Evolutionary conservation across 2,113 vertebrate species (phyloP).

Genomic region (Notarius lentiginosus): DNA sequence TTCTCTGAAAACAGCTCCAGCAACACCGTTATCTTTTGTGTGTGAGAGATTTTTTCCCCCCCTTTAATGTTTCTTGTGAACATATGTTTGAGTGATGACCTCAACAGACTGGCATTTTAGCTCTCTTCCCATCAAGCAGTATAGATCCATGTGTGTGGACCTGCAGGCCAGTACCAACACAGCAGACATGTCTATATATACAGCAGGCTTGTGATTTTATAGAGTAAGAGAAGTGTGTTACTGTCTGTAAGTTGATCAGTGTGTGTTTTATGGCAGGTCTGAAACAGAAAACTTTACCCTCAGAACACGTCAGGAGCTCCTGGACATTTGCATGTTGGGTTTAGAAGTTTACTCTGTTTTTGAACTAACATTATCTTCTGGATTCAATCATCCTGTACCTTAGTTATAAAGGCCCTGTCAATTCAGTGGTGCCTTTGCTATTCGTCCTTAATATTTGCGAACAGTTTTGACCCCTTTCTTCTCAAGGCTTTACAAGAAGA

Average conservation of each 20-base stretch:
- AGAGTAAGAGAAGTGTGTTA: neutral
- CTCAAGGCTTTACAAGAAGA: neutral
- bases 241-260: neutral
- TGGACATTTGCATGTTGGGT: neutral
- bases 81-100: neutral
- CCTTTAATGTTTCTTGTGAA: neutral
- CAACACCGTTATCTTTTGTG: neutral
- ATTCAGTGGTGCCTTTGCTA: neutral
- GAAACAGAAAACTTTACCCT: slow-evolving; percentile 8
- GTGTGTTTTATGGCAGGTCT: neutral
- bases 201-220: neutral
- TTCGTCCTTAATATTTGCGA: neutral
- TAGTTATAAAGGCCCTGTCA: neutral
- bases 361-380: neutral
- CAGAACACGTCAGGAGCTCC: neutral
- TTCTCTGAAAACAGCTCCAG: too few relatives aligned
- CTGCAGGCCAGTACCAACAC: neutral
- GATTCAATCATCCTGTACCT: neutral
- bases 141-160: neutral
- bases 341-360: neutral
- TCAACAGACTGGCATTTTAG: neutral
- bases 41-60: neutral
- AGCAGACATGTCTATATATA: neutral
- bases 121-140: neutral
- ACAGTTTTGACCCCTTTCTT: neutral